Evolutionary conservation across 2,113 vertebrate genomes (phyloP).

Genomic region (Mustela lutreola): DNA sequence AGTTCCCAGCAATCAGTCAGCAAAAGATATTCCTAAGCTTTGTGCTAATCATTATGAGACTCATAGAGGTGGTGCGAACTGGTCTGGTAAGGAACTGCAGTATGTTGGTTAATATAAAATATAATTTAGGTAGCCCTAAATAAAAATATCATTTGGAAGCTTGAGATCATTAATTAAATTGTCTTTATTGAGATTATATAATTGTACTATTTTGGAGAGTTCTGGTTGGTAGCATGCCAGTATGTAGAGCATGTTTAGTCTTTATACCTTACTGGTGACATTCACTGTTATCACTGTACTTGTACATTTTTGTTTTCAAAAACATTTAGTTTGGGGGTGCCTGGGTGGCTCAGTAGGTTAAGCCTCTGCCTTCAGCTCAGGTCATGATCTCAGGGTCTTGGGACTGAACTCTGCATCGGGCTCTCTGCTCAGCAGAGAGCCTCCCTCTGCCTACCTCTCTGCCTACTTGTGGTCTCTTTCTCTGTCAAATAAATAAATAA

Average conservation of each 20-base stretch:
- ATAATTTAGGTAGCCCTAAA: not conserved
- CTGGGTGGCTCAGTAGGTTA: too few relatives aligned
- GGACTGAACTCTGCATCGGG: too few relatives aligned
- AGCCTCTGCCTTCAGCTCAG: too few relatives aligned
- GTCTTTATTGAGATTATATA: not conserved
- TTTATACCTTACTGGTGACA: not conserved
- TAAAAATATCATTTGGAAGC: not conserved
- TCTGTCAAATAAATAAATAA: too few relatives aligned
- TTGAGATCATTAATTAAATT: not conserved
- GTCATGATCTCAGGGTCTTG: too few relatives aligned
- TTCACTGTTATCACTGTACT: not conserved
- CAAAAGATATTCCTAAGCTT: not conserved
- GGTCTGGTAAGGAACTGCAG: not conserved
- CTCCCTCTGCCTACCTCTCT: too few relatives aligned
- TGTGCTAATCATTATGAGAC: not conserved
- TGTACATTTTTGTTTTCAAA: not conserved
- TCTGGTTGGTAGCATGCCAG: not conserved
- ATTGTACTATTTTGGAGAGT: slow-evolving; percentile 1
- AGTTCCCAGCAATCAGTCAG: not conserved
- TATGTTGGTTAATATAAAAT: slow-evolving; percentile 33
- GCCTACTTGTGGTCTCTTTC: too few relatives aligned
- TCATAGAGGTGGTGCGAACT: not conserved
- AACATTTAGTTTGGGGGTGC: not conserved
- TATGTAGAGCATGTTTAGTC: not conserved
- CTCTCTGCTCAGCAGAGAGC: too few relatives aligned